Conservation (phyloP, 2,888 invertebrate genomes). For the Melipona beecheii region DNA sequence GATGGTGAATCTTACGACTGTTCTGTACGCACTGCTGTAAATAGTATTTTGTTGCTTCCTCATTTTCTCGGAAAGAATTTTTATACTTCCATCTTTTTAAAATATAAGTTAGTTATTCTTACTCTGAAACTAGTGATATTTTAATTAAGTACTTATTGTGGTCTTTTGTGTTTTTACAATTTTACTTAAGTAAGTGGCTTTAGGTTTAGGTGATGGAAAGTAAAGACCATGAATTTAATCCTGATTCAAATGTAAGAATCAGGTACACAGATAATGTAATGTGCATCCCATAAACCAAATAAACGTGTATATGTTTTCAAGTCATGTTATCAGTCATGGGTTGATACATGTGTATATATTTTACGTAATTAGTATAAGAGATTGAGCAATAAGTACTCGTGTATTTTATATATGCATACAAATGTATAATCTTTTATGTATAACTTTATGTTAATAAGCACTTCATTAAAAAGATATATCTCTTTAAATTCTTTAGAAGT, state of each 20-base stretch:
- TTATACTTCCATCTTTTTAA: slow-evolving; percentile 75
- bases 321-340: slow-evolving; percentile 48
- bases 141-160: slow-evolving; percentile 71
- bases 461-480: slow-evolving; percentile 56
- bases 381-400: slow-evolving; percentile 67
- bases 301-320: slow-evolving; percentile 64
- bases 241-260: slow-evolving; percentile 35
- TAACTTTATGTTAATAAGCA: slow-evolving; percentile 55
- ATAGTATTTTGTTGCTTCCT: slow-evolving; percentile 70
- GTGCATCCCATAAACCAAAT: slow-evolving; percentile 64
- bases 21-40: slow-evolving; percentile 68
- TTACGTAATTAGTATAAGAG: slow-evolving; percentile 62
- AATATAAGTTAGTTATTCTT: slow-evolving; percentile 73
- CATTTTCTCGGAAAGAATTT: slow-evolving; percentile 65
- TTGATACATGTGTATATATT: slow-evolving; percentile 62
- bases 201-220: slow-evolving; percentile 33
- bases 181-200: slow-evolving; percentile 50
- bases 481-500: slow-evolving; percentile 30
- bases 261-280: slow-evolving; percentile 43
- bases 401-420: slow-evolving; percentile 70
- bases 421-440: slow-evolving; percentile 67
- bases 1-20: slow-evolving; percentile 49
- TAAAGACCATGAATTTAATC: slow-evolving; percentile 39
- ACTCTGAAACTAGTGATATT: slow-evolving; percentile 73
- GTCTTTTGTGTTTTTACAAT: slow-evolving; percentile 56